Conservation (phyloP, 1,140 invertebrate species). For the Whitmania pigra region DNA sequence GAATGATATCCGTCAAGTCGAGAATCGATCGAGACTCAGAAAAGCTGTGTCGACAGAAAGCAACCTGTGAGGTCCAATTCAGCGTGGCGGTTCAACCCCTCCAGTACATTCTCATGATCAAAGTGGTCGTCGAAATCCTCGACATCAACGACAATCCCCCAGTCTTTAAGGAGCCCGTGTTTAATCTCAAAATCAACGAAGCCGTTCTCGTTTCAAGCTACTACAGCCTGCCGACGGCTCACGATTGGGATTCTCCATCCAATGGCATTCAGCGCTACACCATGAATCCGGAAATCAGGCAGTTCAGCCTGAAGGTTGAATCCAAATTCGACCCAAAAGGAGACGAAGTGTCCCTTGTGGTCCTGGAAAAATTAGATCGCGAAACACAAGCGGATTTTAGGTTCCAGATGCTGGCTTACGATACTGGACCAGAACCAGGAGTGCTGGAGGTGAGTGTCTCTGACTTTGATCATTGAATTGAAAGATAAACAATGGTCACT, state of each 20-base stretch:
- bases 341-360: conserved; percentile 18
- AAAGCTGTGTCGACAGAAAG: conserved; percentile 16
- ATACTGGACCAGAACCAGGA: conserved; percentile 62
- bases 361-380: conserved; percentile 59
- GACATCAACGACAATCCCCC: conserved; percentile 41
- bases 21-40: conserved; percentile 20
- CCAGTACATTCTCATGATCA: conserved; percentile 21
- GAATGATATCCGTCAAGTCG: conserved; percentile 8
- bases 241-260: conserved; percentile 71
- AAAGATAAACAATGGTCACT: not conserved
- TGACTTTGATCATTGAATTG: too few species aligned
- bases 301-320: not conserved
- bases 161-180: conserved; percentile 47
- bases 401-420: conserved; percentile 67
- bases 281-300: conserved; percentile 54
- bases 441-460: conserved; percentile 72
- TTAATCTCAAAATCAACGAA: conserved; percentile 81
- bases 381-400: conserved; percentile 64
- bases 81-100: conserved; percentile 21
- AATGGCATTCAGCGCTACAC: conserved; percentile 82
- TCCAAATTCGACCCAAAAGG: conserved; percentile 7
- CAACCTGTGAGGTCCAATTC: conserved; percentile 14
- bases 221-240: conserved; percentile 51
- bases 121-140: conserved; percentile 44
- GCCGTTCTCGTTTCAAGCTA: conserved; percentile 51